Percentiles rank a stretch among this genome's conserved stretches.
Conservation (phyloP, 2,888 invertebrate genomes). For the Diplolepis rosae region DNA sequence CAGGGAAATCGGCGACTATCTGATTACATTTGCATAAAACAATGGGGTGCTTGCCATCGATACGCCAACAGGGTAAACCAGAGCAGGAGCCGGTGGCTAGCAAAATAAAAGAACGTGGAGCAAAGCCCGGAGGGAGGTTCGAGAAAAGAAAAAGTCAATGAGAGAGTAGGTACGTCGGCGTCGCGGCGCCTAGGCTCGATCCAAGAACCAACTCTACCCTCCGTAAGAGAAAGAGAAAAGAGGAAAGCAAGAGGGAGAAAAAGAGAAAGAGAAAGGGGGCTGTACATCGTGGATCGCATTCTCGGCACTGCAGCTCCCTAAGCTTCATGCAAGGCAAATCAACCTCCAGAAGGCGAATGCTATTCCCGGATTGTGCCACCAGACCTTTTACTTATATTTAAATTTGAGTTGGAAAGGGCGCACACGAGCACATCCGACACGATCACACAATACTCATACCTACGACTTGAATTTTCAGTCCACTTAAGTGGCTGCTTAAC, state of each 20-base stretch:
- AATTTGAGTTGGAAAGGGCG: conserved; percentile 65
- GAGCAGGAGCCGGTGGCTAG: background rate
- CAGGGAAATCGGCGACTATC: conserved; percentile 59
- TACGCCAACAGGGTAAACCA: conserved; percentile 44
- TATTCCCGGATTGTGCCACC: conserved; percentile 64
- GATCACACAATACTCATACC: conserved; percentile 38
- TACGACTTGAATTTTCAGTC: conserved; percentile 55
- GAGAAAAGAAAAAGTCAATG: conserved; percentile 51
- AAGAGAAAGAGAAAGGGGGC: conserved; percentile 46
- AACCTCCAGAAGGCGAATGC: conserved; percentile 63
- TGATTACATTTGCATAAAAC: conserved; percentile 66
- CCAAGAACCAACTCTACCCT: conserved; percentile 41
- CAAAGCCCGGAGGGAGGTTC: conserved; percentile 33
- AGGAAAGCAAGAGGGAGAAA: conserved; percentile 6
- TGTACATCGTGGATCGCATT: conserved; percentile 60
- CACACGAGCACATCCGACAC: conserved; percentile 49
- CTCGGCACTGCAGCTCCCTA: conserved; percentile 53
- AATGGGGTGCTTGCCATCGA: conserved; percentile 51
- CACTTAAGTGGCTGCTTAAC: conserved; percentile 59
- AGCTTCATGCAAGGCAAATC: conserved; percentile 74
- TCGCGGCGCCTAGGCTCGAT: conserved; percentile 55
- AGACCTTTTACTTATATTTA: conserved; percentile 72
- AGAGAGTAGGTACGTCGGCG: conserved; percentile 47
- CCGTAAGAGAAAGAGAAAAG: conserved; percentile 19
- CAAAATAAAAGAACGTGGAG: conserved; percentile 16